Conservation (phyloP, 2,113 vertebrate genomes). For the Syrmaticus mikado region DNA sequence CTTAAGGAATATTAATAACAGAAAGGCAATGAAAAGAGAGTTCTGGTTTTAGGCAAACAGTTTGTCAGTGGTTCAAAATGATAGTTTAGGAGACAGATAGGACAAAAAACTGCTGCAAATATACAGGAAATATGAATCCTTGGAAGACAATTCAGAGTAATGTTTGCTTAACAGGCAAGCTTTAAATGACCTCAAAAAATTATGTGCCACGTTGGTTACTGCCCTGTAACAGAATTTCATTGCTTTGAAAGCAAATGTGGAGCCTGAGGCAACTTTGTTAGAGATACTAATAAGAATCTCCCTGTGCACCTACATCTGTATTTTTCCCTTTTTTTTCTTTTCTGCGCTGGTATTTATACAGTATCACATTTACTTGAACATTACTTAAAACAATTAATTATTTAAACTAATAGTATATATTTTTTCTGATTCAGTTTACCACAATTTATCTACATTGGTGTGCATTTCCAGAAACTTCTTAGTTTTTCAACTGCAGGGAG, state of each 20-base stretch:
- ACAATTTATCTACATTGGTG: neutral
- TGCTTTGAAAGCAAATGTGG: neutral
- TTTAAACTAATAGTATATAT: neutral
- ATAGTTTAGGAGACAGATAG: neutral
- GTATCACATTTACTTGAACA: neutral
- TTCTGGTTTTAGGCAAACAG: slow-evolving; percentile 54
- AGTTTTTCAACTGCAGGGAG: neutral
- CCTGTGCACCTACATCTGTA: neutral
- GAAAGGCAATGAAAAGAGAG: slow-evolving; percentile 43
- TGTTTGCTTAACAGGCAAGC: slow-evolving; percentile 16
- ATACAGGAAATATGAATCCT: slow-evolving; percentile 17
- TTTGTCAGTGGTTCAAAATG: neutral
- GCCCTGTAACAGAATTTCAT: neutral
- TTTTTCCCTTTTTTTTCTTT: neutral
- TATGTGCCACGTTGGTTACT: neutral
- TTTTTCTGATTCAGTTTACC: neutral
- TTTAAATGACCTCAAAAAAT: slow-evolving; percentile 40
- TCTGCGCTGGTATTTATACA: neutral
- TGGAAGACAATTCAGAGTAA: neutral
- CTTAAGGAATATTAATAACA: slow-evolving; percentile 64
- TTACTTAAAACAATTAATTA: neutral
- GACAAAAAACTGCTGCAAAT: slow-evolving; percentile 13
- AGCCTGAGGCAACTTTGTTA: neutral
- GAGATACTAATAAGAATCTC: neutral
- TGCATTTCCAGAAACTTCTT: neutral